Conservation (phyloP, 2,888 invertebrate species). For the Oxytorus armatus region DNA sequence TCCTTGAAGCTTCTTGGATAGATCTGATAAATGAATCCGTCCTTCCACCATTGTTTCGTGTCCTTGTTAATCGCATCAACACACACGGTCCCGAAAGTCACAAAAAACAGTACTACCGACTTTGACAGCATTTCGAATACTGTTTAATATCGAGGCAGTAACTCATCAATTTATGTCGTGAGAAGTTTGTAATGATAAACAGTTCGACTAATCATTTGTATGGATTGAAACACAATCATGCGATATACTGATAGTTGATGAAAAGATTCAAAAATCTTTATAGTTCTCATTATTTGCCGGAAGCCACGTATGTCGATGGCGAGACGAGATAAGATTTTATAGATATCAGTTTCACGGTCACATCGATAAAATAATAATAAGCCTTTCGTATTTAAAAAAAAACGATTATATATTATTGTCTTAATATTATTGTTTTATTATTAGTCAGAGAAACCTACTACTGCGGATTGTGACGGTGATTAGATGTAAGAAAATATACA, state of each 20-base stretch:
- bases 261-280: background rate
- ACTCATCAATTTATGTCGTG: conserved; percentile 41
- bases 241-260: conserved; percentile 20
- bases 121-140: conserved; percentile 40
- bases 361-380: background rate
- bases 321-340: conserved; percentile 75
- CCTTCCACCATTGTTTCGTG: conserved; percentile 92
- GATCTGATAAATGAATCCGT: conserved; percentile 92
- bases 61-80: conserved; percentile 9
- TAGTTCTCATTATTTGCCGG: background rate
- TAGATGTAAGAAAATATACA: too few relatives aligned
- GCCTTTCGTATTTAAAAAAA: background rate
- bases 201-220: conserved; percentile 21
- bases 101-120: conserved; percentile 34
- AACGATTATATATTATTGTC: background rate
- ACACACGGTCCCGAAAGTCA: conserved; percentile 27
- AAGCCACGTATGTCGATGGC: background rate
- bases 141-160: background rate
- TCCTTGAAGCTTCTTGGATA: conserved; percentile 94
- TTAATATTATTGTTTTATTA: too few relatives aligned
- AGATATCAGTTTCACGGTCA: conserved; percentile 14
- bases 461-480: too few relatives aligned
- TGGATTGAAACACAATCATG: conserved; percentile 17
- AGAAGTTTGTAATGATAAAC: conserved; percentile 21
- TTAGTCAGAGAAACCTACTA: too few relatives aligned